phyloP scores from a whole-genome alignment of 1,140 invertebrate genomes.

The Macrobrachium nipponense region DNA sequence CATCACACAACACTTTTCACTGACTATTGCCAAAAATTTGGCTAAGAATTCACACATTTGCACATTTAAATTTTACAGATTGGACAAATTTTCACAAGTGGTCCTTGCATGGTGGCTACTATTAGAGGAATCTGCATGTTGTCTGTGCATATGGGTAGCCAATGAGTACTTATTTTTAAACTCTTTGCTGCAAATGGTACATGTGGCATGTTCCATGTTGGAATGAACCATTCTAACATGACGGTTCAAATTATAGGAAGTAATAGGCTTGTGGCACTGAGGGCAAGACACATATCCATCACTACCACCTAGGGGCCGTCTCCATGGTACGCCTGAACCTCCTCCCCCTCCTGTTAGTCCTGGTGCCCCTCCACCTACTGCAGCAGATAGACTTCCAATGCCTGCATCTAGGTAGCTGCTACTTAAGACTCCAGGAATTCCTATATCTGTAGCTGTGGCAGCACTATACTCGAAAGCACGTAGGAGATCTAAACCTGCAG shows the following conservation, averaged over 20 bases:
- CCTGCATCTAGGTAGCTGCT: slow-evolving; percentile 40
- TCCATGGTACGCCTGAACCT: slow-evolving; percentile 29
- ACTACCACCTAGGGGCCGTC: slow-evolving; percentile 40
- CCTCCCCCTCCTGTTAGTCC: slow-evolving; percentile 2
- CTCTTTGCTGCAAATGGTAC: slow-evolving; percentile 60
- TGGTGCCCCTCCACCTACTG: background rate
- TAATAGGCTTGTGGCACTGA: slow-evolving; percentile 63
- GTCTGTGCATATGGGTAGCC: slow-evolving; percentile 62
- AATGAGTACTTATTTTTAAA: slow-evolving; percentile 64
- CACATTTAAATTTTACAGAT: background rate
- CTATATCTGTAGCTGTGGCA: slow-evolving; percentile 26
- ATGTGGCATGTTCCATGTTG: slow-evolving; percentile 61
- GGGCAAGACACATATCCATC: slow-evolving; percentile 64
- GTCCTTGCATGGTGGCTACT: background rate
- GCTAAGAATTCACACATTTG: background rate
- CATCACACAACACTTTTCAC: too few species aligned
- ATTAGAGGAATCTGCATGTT: slow-evolving; percentile 41
- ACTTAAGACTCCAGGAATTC: slow-evolving; percentile 21
- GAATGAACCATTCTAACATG: slow-evolving; percentile 64
- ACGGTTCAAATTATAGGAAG: slow-evolving; percentile 63
- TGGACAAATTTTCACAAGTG: background rate
- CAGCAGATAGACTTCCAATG: background rate
- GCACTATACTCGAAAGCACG: slow-evolving; percentile 52
- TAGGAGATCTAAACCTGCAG: slow-evolving; percentile 51
- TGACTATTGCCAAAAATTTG: too few species aligned